Percentiles rank a stretch among this genome's conserved stretches.
Conservation (phyloP, 1,140 invertebrate species). For the Panagrolaimus sp. region DNA sequence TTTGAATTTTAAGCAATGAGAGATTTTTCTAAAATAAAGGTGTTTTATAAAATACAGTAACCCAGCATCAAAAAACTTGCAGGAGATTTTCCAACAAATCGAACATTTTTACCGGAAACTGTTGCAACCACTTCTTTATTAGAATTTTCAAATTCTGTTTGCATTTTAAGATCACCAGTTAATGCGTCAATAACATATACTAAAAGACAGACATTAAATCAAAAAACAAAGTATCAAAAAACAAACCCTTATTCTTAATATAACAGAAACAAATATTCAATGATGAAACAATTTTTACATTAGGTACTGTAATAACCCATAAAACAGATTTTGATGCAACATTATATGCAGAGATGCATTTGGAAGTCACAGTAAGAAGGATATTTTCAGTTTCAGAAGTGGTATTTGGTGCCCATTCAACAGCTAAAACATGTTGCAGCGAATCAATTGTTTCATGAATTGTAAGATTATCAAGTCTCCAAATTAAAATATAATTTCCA, state of each 20-base stretch:
- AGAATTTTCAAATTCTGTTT: neutral
- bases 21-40: conserved; percentile 8
- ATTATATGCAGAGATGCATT: conserved; percentile 17
- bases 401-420: conserved; percentile 16
- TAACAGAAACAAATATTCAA: conserved; percentile 19
- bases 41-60: neutral
- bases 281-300: conserved; percentile 15
- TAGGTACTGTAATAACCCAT: conserved; percentile 24
- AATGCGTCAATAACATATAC: neutral
- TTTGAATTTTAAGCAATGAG: conserved; percentile 25
- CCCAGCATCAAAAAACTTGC: conserved; percentile 5
- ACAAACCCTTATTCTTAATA: conserved; percentile 15
- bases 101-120: conserved; percentile 20
- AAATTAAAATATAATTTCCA: conserved; percentile 13
- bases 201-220: neutral
- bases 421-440: conserved; percentile 9
- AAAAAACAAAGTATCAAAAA: neutral
- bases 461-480: conserved; percentile 15
- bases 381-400: conserved; percentile 10
- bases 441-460: conserved; percentile 2
- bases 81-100: conserved; percentile 21
- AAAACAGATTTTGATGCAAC: neutral
- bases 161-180: conserved; percentile 6
- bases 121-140: neutral
- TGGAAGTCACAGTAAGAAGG: conserved; percentile 16